These are phyloP conservation scores for Salticus scenicus DNA, from an alignment of 2,888 invertebrate species.

Conservation along the genomic window DNA sequence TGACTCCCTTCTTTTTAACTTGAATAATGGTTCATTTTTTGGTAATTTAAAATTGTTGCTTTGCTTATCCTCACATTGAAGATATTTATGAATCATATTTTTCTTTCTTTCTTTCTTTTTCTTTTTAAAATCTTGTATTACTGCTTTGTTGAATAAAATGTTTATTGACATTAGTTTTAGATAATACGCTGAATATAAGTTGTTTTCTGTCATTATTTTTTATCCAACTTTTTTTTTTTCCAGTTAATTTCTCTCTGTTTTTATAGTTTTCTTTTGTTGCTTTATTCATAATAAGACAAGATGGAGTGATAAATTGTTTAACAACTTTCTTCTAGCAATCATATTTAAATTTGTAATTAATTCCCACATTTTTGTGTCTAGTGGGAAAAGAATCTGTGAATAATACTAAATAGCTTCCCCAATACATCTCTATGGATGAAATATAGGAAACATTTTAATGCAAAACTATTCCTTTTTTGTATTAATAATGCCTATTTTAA, in stretches of 20 bases:
- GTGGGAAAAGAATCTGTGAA: neutral
- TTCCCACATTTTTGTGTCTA: neutral
- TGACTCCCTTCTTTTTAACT: conserved; percentile 16
- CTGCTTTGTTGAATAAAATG: too few species aligned
- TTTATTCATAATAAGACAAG: neutral
- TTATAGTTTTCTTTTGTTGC: neutral
- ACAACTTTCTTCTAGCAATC: neutral
- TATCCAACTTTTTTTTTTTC: too few species aligned
- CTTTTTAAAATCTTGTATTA: too few species aligned
- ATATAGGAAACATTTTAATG: neutral
- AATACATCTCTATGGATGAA: neutral
- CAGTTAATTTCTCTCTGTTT: too few species aligned
- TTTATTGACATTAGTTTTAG: too few species aligned
- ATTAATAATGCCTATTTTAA: conserved; percentile 37
- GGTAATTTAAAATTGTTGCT: too few species aligned
- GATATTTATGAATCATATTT: too few species aligned
- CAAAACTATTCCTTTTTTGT: conserved; percentile 20
- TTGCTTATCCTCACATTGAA: too few species aligned
- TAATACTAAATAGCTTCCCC: neutral
- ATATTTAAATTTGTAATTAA: neutral
- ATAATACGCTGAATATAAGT: conserved; percentile 17
- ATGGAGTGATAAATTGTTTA: neutral
- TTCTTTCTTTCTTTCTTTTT: too few species aligned
- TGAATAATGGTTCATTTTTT: neutral
- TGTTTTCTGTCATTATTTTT: too few species aligned